phyloP scores from a whole-genome alignment of 2,888 invertebrate genomes.

The Lasiommata megera region DNA sequence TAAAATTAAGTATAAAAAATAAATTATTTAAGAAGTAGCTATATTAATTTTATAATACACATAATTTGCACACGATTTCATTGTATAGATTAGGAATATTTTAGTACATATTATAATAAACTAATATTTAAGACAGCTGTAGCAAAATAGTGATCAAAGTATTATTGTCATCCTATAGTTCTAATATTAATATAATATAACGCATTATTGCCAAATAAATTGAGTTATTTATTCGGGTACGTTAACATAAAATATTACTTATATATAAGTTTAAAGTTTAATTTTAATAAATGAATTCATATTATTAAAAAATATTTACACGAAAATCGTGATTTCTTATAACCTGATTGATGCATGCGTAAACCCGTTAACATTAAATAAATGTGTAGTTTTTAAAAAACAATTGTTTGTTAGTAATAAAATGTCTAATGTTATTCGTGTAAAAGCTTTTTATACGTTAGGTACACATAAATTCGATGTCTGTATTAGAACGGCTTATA shows the following conservation, averaged over 20 bases:
- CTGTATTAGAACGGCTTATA: conserved; percentile 23
- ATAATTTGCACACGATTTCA: conserved; percentile 19
- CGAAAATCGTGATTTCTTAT: conserved; percentile 3
- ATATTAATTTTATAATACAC: conserved; percentile 17
- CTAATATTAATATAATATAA: conserved; percentile 3
- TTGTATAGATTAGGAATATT: conserved; percentile 19
- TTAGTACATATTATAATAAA: conserved; percentile 9
- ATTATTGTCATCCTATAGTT: conserved; percentile 13
- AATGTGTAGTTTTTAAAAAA: conserved; percentile 33
- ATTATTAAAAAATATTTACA: not conserved
- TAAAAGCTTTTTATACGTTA: conserved; percentile 56
- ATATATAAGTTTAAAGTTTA: not conserved
- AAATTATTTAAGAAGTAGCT: not conserved
- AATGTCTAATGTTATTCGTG: conserved; percentile 64
- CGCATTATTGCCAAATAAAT: conserved; percentile 14
- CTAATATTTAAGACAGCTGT: conserved; percentile 20
- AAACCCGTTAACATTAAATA: conserved; percentile 14
- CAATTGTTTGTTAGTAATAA: conserved; percentile 47
- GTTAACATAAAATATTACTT: not conserved
- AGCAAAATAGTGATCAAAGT: conserved; percentile 11
- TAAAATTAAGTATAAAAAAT: conserved; percentile 6
- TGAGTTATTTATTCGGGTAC: not conserved
- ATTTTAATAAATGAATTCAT: conserved; percentile 1
- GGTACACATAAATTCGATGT: conserved; percentile 36
- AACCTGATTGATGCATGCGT: conserved; percentile 1